Evolutionary conservation across 2,113 vertebrate genomes (phyloP).

Genomic region (Syngnathus scovelli): DNA sequence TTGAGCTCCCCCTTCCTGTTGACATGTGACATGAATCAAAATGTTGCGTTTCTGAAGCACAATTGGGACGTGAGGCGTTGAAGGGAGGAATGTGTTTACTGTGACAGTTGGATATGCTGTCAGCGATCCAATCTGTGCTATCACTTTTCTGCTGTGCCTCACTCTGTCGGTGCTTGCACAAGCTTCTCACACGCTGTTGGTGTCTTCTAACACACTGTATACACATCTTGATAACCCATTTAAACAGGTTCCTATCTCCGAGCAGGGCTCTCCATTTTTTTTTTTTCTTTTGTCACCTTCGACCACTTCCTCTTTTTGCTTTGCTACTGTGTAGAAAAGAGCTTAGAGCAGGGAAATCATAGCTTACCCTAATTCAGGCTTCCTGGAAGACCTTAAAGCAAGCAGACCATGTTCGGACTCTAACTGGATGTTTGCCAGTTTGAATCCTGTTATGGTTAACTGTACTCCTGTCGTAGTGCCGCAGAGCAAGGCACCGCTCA

Average conservation of each 20-base stretch:
- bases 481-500: not conserved
- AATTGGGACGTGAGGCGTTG: conserved; percentile 2
- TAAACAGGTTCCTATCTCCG: not conserved
- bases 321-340: conserved; percentile 52
- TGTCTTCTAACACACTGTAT: not conserved
- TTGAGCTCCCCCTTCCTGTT: not conserved
- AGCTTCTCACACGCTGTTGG: not conserved
- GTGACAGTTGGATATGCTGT: conserved; percentile 22
- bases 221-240: conserved; percentile 26
- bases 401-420: conserved; percentile 24
- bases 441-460: conserved; percentile 24
- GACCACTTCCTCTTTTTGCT: conserved; percentile 15
- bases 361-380: conserved; percentile 42
- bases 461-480: conserved; percentile 6
- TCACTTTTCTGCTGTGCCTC: conserved; percentile 26
- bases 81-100: conserved; percentile 4
- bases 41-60: no score
- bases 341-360: conserved; percentile 62
- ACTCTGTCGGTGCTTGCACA: conserved; percentile 19
- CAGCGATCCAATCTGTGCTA: conserved; percentile 31
- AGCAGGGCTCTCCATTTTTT: not conserved
- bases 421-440: conserved; percentile 26
- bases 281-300: conserved; percentile 2
- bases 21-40: not conserved
- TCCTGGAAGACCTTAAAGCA: conserved; percentile 53